Base-by-base conservation (phyloP, 2,797 vertebrate genomes). In the Clarias laeviceps region DNA sequence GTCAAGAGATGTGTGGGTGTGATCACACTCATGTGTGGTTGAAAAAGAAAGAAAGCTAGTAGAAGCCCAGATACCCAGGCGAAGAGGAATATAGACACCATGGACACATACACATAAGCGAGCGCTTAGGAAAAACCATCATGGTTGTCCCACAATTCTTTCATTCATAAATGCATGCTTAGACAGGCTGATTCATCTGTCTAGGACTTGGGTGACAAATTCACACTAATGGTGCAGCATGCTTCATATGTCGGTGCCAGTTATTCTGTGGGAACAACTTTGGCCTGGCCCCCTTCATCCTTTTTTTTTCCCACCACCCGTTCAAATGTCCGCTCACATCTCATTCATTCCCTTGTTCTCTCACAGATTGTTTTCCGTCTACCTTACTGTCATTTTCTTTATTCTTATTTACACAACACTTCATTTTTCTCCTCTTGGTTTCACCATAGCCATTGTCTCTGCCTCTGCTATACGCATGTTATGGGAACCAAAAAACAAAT, bases 161-260 rank as follows among this genome's bases (percentile, higher is more conserved):
- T 90, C 73, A 82, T 90, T 89, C 50, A 87, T 83, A 74, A 82
- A 87, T 82, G 80, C 61, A 68, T 84, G 66, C 84, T 34, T 88
- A 69, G 82, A 79, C 84, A 73, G 72, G 81, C 62, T 88, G 89
- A 90, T 89, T 89, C 68, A 88, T 91, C 89, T 62, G 83, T 92
- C 90, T 89, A 54, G 86, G 80, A 88, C 85, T 66, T 86, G 57
- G 84, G 87, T 90, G 88, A 77, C 86, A 91, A 87, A 89, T 91
- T 88, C 84, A 80, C 77, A 79, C 59, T n/a, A 37, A 29, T 62
- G 77, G 87, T 91, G 84, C 72, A 82, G 88, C 88, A 91, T 89
- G 85, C 83, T 91, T 90, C 80, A 81, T 90, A 72, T 84, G 80
- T 83, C 74, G 56, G 83, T 57, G 83, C 86, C 87, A 90, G 85